These are phyloP conservation scores for Chrysomela aeneicollis DNA, from an alignment of 2,888 invertebrate species.

Conservation along the genomic window DNA sequence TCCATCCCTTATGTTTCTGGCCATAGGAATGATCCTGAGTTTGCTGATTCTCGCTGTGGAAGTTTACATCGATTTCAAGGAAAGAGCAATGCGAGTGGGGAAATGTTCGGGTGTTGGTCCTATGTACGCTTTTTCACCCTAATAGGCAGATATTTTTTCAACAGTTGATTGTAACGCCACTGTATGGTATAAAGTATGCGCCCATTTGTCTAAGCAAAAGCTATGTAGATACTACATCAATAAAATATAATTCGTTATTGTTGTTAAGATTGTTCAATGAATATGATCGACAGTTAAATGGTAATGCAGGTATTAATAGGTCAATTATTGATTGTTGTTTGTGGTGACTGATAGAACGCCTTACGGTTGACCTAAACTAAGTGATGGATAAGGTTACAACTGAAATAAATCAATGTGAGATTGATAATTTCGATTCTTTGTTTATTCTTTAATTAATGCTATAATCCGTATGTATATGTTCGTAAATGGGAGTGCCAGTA, in stretches of 20 bases:
- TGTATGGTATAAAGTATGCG: not conserved
- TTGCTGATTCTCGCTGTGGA: conserved; percentile 40
- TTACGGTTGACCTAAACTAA: conserved; percentile 20
- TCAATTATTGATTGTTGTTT: conserved; percentile 8
- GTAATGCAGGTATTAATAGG: conserved; percentile 12
- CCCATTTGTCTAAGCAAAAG: conserved; percentile 6
- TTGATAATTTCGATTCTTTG: not conserved
- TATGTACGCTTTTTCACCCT: not conserved
- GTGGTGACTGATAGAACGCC: conserved; percentile 9
- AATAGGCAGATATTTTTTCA: too few species aligned
- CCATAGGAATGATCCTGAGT: conserved; percentile 48
- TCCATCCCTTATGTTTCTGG: conserved; percentile 48
- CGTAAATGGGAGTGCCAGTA: not conserved
- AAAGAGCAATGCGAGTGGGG: not conserved
- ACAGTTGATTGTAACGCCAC: not conserved
- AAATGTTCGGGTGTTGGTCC: not conserved
- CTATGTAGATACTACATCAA: not conserved
- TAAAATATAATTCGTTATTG: conserved; percentile 11
- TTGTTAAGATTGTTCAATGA: conserved; percentile 11
- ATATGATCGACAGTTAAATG: conserved; percentile 12
- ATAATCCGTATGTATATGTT: not conserved
- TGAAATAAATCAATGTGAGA: conserved; percentile 10
- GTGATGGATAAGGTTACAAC: conserved; percentile 15
- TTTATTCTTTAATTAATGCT: not conserved
- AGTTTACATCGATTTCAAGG: conserved; percentile 13